These are phyloP conservation scores for Drosophila santomea DNA, from an alignment of 1,140 invertebrate species.

Conservation along the genomic window DNA sequence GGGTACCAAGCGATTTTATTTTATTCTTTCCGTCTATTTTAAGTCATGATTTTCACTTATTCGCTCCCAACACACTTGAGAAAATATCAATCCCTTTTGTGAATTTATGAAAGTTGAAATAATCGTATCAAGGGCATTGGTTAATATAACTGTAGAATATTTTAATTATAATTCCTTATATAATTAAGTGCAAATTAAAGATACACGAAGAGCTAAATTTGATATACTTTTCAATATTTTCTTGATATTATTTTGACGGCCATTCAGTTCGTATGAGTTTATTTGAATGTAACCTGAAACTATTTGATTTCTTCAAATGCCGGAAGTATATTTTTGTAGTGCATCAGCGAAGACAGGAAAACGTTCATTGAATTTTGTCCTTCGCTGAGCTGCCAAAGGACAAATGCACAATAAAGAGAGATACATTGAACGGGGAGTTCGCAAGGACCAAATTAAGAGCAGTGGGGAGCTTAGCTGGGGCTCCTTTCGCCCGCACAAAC, in stretches of 20 bases:
- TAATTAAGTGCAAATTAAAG: too few relatives aligned
- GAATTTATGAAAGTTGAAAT: neutral
- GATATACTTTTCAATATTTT: too few relatives aligned
- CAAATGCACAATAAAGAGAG: constrained; percentile 77
- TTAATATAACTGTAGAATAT: too few relatives aligned
- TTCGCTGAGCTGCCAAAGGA: constrained; percentile 70
- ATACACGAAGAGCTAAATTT: too few relatives aligned
- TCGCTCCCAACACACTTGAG: neutral
- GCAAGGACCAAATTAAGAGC: constrained; percentile 3
- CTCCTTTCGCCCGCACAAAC: constrained; percentile 26
- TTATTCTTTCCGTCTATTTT: constrained; percentile 12
- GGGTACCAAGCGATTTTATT: neutral
- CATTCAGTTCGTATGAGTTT: neutral
- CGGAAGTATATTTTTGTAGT: constrained; percentile 19
- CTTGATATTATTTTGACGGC: too few relatives aligned
- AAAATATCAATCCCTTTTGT: neutral
- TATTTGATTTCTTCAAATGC: neutral
- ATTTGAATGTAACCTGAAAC: neutral
- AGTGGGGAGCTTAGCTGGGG: neutral
- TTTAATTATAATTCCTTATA: too few relatives aligned
- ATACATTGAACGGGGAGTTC: constrained; percentile 17
- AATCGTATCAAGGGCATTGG: neutral
- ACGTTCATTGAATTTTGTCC: constrained; percentile 77
- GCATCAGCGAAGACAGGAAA: constrained; percentile 24
- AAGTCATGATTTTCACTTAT: constrained; percentile 10